These are phyloP conservation scores for Metridium senile DNA, from an alignment of 92 coral and sea anemone genomes.

Conservation along the genomic window DNA sequence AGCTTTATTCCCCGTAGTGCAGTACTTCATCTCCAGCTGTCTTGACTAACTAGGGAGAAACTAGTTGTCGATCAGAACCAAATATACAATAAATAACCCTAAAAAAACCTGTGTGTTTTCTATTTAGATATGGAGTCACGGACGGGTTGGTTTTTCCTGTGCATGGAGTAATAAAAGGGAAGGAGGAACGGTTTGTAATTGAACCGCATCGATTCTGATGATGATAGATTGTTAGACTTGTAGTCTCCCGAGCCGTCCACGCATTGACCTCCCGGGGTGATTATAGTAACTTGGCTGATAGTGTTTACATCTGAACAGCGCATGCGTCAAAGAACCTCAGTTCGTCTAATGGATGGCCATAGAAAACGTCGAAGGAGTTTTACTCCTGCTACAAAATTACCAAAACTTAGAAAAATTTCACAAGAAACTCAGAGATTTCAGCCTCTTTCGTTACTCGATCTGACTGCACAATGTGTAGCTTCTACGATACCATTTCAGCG, in stretches of 20 bases:
- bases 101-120: not conserved
- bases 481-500: conserved; percentile 93
- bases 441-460: conserved; percentile 85
- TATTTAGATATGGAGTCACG: not conserved
- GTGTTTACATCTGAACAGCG: conserved; percentile 62
- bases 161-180: not conserved
- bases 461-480: conserved; percentile 92
- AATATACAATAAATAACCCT: not conserved
- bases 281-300: conserved; percentile 47
- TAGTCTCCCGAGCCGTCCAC: conserved; percentile 35
- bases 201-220: conserved; percentile 7
- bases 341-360: conserved; percentile 61
- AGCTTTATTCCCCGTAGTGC: conserved; percentile 76
- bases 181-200: not conserved
- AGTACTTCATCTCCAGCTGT: conserved; percentile 77
- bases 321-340: conserved; percentile 51
- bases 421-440: conserved; percentile 55
- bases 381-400: conserved; percentile 60
- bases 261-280: conserved; percentile 68
- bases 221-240: conserved; percentile 35
- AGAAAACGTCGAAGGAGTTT: conserved; percentile 71
- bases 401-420: conserved; percentile 58
- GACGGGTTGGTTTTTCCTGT: not conserved
- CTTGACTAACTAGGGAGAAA: conserved; percentile 69
- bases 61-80: conserved; percentile 39